Evolutionary conservation across 2,797 vertebrate genomes (phyloP).

Genomic region (Rhincodon typus): DNA sequence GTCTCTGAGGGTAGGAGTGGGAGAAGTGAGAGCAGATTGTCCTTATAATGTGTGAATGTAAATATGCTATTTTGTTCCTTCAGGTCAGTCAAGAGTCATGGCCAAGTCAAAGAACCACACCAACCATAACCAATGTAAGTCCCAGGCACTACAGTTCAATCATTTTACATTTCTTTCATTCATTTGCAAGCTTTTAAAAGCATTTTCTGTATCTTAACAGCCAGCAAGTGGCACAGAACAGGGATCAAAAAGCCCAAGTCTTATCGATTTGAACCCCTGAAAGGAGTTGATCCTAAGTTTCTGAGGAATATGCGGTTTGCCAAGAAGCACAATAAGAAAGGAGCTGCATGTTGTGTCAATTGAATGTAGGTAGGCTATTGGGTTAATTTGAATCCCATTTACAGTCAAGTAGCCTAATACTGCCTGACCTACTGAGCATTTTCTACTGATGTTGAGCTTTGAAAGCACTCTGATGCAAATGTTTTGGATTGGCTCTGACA

Average conservation of each 20-base stretch:
- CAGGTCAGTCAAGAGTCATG: slow-evolving; percentile 58
- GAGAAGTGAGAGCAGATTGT: background rate
- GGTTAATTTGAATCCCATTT: background rate
- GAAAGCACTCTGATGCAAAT: too few species aligned
- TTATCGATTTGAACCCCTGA: slow-evolving; percentile 82
- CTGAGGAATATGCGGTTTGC: too few species aligned
- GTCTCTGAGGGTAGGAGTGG: too few species aligned
- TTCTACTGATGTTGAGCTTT: background rate
- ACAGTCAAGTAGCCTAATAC: background rate
- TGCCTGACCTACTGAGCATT: background rate
- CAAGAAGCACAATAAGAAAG: too few species aligned
- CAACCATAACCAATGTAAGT: slow-evolving; percentile 96
- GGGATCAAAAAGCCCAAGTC: slow-evolving; percentile 90
- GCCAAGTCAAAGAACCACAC: slow-evolving; percentile 99
- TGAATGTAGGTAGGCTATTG: background rate
- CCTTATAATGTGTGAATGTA: background rate
- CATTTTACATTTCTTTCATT: background rate
- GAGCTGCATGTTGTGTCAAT: background rate
- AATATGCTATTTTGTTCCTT: background rate
- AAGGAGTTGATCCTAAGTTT: too few species aligned
- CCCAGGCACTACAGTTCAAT: background rate
- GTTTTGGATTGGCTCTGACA: background rate
- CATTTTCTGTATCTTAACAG: slow-evolving; percentile 49
- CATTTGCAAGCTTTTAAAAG: background rate
- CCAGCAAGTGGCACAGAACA: slow-evolving; percentile 93